Base-by-base conservation (phyloP, 2,888 invertebrate species). In the Hedya salicella region DNA sequence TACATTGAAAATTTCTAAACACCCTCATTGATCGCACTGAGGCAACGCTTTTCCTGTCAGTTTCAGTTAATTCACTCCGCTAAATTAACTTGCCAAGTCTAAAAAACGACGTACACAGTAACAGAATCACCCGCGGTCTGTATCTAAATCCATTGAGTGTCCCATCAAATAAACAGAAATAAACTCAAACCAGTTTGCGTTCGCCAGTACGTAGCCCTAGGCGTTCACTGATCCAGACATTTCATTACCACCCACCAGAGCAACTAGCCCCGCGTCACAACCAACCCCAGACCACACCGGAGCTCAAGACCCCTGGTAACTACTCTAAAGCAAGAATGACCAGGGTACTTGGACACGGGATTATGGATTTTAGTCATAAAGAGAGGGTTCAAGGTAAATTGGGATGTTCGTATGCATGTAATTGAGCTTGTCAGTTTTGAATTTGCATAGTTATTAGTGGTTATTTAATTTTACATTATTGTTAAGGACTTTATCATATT, bases 371-470 rank as follows among this genome's bases (percentile, higher is more conserved):
- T 42, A 13, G 19, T 57, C 66, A 62, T 44, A 68, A 69, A 17
- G 3, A 2, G 48, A 46, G 3, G 72, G 80, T 48, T 75, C 76
- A 60, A 21, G 9, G 1, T 40, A 49, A 62, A 44, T 53, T 72
- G 77, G 78, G 67, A 67, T 61, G 53, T 68, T 67, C 64, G 16
- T 62, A 67, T 69, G 62, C 62, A 54, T 71, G 71, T 75, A 74
- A 75, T 79, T 81, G 78, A 74, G 76, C 73, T 70, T 76, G 80
- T 78, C 80, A 76, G 80, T 78, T 76, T 80, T 79, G 76, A 81
- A 88, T 90, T 89, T 86, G 85, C 87, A 89, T 89, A 82, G 81
- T 86, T 86, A 85, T 85, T 83, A 80, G 78, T 83, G 79, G 83
- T 82, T 83, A 77, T 76, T 75, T 78, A 74, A 75, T 68, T 72